A percentile compares a stretch with the other conserved stretches of the same genome.
phyloP scores from a whole-genome alignment of 2,113 vertebrate genomes.

The Ranitomeya variabilis region DNA sequence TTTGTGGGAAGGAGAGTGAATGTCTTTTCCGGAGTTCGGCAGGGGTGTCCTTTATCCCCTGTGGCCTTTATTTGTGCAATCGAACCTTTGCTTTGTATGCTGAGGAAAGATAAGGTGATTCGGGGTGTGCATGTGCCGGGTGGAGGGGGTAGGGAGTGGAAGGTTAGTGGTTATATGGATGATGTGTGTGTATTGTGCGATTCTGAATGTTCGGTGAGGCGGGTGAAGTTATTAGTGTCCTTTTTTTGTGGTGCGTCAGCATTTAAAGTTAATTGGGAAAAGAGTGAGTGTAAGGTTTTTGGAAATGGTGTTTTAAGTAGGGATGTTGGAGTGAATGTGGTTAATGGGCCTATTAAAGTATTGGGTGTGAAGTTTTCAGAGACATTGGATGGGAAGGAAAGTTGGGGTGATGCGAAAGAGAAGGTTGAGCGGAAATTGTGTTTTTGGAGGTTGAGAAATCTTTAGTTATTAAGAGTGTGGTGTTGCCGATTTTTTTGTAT shows the following conservation, averaged over 20 bases:
- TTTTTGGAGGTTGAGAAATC: not conserved
- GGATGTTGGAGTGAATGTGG: not conserved
- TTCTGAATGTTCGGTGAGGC: no score
- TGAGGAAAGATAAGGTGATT: not conserved
- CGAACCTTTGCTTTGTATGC: not conserved
- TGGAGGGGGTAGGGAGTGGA: not conserved
- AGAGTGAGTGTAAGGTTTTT: not conserved
- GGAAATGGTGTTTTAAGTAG: not conserved
- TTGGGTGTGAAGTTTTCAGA: not conserved
- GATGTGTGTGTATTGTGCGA: no score
- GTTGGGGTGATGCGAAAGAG: not conserved
- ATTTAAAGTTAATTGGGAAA: not conserved
- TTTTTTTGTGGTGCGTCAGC: no score
- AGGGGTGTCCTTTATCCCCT: constrained; percentile 5
- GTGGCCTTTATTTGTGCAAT: constrained; percentile 1
- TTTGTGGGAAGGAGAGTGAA: not conserved
- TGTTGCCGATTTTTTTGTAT: not conserved
- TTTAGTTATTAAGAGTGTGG: not conserved
- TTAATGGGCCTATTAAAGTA: not conserved
- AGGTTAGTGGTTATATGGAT: no score
- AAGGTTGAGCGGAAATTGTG: not conserved
- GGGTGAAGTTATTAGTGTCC: no score
- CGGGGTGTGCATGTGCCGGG: not conserved
- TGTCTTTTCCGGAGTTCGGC: not conserved
- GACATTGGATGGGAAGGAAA: not conserved